Percentiles rank a stretch among this genome's conserved stretches.
Evolutionary conservation across 2,888 invertebrate species (phyloP).

Genomic region (Cabera pusaria): DNA sequence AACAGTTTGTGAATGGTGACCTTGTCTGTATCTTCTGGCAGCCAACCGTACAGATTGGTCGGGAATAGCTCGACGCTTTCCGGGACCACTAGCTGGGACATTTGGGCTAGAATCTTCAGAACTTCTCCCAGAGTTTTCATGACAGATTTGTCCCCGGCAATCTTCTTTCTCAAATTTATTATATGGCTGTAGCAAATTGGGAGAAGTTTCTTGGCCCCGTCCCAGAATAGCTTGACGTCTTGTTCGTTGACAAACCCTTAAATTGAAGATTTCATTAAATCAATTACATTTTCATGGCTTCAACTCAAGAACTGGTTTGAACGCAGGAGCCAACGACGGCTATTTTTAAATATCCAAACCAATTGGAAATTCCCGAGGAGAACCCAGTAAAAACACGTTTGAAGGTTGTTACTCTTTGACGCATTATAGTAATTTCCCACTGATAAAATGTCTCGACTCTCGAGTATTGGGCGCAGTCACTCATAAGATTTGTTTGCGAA

Average conservation of each 20-base stretch:
- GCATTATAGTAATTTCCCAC: no score
- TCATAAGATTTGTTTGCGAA: no score
- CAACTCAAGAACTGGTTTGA: no score
- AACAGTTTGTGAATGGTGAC: constrained; percentile 85
- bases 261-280: no score
- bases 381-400: no score
- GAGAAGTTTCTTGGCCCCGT: constrained; percentile 88
- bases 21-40: constrained; percentile 74
- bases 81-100: constrained; percentile 85
- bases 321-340: no score
- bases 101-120: constrained; percentile 87
- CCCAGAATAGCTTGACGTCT: constrained; percentile 90
- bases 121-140: constrained; percentile 88
- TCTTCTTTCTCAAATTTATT: constrained; percentile 89
- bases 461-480: no score
- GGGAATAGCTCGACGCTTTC: constrained; percentile 88
- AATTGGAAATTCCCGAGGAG: no score
- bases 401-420: no score
- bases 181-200: constrained; percentile 90
- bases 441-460: no score
- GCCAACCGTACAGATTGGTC: constrained; percentile 86
- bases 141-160: constrained; percentile 87
- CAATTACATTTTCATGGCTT: no score
- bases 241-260: constrained; percentile 78
- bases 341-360: no score